phyloP scores from a whole-genome alignment of 2,888 invertebrate genomes.

The Anaspis maculata region DNA sequence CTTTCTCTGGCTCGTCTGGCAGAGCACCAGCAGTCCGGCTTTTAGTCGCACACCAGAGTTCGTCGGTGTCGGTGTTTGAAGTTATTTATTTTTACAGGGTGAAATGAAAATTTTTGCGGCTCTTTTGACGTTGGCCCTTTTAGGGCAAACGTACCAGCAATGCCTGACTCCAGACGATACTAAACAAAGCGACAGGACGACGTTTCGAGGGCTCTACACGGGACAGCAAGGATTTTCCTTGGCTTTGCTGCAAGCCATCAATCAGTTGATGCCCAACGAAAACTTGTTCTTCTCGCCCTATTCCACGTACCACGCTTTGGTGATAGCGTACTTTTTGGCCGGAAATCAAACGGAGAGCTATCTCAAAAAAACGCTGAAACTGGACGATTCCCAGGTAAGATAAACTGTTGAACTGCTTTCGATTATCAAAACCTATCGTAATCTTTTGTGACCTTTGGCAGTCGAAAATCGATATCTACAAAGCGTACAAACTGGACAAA shows the following conservation, averaged over 20 bases:
- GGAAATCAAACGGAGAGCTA: conserved; percentile 60
- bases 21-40: conserved; percentile 4
- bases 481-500: conserved; percentile 66
- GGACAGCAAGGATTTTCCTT: conserved; percentile 64
- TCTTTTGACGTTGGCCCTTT: no score
- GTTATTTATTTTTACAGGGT: no score
- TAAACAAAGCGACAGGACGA: conserved; percentile 3
- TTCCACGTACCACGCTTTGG: conserved; percentile 72
- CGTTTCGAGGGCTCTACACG: conserved; percentile 44
- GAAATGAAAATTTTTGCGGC: conserved; percentile 40
- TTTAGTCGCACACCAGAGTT: no score
- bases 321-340: conserved; percentile 71
- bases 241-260: conserved; percentile 58
- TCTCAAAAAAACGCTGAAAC: conserved; percentile 53
- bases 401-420: no score
- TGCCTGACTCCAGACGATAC: conserved; percentile 46
- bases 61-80: no score
- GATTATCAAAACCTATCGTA: no score
- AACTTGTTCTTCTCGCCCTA: conserved; percentile 85
- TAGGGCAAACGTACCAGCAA: no score
- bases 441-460: no score
- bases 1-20: conserved; percentile 22
- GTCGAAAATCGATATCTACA: conserved; percentile 64
- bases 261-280: conserved; percentile 54
- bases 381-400: conserved; percentile 49